A percentile compares a stretch with the other conserved stretches of the same genome.
Conservation (phyloP, 2,113 vertebrate genomes). For the Anguilla rostrata region DNA sequence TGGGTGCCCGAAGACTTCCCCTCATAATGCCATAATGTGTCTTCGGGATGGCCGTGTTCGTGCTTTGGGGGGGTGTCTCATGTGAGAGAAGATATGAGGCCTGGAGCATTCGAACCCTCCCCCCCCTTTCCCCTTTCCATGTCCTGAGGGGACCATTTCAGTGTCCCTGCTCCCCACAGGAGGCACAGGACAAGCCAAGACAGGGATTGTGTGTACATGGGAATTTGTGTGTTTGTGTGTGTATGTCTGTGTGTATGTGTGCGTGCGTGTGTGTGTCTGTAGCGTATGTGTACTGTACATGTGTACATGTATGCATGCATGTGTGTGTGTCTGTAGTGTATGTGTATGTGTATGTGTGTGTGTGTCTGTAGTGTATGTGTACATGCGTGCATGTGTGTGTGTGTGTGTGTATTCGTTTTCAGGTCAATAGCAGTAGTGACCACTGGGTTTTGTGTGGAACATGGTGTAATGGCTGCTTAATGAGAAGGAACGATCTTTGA, state of each 20-base stretch:
- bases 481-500: conserved; percentile 4
- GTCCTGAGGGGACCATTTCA: neutral
- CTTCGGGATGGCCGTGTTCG: neutral
- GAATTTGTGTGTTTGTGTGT: neutral
- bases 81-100: neutral
- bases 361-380: neutral
- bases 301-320: neutral
- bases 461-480: conserved; percentile 7
- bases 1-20: neutral
- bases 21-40: neutral
- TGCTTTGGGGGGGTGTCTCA: neutral
- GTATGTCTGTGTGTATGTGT: neutral
- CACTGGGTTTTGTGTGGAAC: neutral
- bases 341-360: conserved; percentile 2
- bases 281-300: too few species aligned
- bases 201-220: neutral
- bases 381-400: conserved; percentile 11
- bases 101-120: neutral
- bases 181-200: neutral
- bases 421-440: neutral
- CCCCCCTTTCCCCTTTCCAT: neutral
- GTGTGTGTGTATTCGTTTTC: conserved; percentile 5
- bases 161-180: neutral
- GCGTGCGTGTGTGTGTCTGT: too few species aligned
- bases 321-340: neutral